These are phyloP conservation scores for cat (Felis catus) DNA, from an alignment of 2,113 vertebrate species.

Conservation along the genomic window DNA sequence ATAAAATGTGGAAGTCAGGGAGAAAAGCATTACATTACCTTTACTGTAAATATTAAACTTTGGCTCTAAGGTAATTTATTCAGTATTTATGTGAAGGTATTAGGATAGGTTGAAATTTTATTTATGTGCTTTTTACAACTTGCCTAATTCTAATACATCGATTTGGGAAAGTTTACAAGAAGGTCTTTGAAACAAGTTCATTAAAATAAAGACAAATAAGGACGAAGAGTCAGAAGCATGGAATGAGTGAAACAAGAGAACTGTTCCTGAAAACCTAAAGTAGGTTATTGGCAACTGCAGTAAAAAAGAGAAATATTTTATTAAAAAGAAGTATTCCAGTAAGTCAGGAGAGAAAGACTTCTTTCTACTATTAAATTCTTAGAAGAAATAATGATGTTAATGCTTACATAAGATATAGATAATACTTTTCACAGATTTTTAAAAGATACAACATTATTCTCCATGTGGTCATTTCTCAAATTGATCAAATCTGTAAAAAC, in stretches of 20 bases:
- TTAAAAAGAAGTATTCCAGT: not conserved
- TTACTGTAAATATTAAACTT: not conserved
- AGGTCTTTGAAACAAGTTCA: not conserved
- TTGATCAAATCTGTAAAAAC: not conserved
- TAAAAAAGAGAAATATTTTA: conserved; percentile 46
- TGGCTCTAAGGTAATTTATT: not conserved
- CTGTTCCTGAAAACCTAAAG: conserved; percentile 37
- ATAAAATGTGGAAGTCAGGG: not conserved
- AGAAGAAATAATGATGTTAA: not conserved
- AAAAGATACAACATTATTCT: not conserved
- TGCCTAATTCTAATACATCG: not conserved
- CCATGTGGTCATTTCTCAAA: not conserved
- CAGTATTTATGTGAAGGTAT: not conserved
- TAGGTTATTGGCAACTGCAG: conserved; percentile 41
- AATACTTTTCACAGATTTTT: not conserved
- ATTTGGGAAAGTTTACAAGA: conserved; percentile 35
- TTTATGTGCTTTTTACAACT: not conserved
- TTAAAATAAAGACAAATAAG: conserved; percentile 33
- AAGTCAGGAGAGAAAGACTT: not conserved
- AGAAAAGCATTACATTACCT: not conserved
- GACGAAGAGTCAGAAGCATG: not conserved
- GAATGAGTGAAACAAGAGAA: conserved; percentile 10
- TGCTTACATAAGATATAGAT: not conserved
- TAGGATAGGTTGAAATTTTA: not conserved
- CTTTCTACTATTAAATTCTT: conserved; percentile 16